Conservation (phyloP, 1,140 invertebrate species). For the Hypothenemus hampei region DNA sequence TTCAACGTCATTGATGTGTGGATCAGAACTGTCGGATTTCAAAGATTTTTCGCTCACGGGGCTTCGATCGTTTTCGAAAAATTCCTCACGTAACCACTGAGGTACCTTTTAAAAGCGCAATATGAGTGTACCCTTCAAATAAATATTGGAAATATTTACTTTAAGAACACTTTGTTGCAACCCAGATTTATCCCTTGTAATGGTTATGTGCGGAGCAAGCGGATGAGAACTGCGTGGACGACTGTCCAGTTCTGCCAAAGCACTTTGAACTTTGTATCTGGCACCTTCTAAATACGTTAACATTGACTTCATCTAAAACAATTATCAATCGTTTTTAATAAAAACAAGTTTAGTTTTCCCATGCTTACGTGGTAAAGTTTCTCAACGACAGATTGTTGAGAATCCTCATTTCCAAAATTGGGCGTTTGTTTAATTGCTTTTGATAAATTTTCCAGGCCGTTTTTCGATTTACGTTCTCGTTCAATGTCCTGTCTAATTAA, state of each 20-base stretch:
- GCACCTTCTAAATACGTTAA: slow-evolving; percentile 87
- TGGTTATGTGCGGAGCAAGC: slow-evolving; percentile 77
- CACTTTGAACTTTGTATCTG: slow-evolving; percentile 78
- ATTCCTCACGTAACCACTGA: slow-evolving; percentile 66
- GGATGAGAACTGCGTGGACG: slow-evolving; percentile 71
- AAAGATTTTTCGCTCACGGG: slow-evolving; percentile 48
- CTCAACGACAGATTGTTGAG: slow-evolving; percentile 86
- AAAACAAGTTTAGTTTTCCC: no score
- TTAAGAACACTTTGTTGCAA: slow-evolving; percentile 81
- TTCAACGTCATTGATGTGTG: slow-evolving; percentile 37
- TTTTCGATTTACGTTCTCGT: slow-evolving; percentile 75
- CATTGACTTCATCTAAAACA: slow-evolving; percentile 81
- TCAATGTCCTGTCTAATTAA: slow-evolving; percentile 81
- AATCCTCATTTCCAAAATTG: slow-evolving; percentile 82
- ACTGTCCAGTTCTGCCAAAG: slow-evolving; percentile 75
- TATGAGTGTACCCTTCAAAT: slow-evolving; percentile 6
- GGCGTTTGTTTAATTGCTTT: slow-evolving; percentile 88
- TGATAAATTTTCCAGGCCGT: slow-evolving; percentile 83
- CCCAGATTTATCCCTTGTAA: slow-evolving; percentile 84
- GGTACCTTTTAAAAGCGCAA: slow-evolving; percentile 58
- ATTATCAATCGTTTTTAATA: no score
- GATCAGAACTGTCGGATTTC: slow-evolving; percentile 39
- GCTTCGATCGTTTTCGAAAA: slow-evolving; percentile 54
- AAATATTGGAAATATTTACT: slow-evolving; percentile 45
- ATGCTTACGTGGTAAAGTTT: slow-evolving; percentile 84